Percentiles rank a stretch among this genome's conserved stretches.
Evolutionary conservation across 2,113 vertebrate species (phyloP).

Genomic region (Brevimyrus niger): DNA sequence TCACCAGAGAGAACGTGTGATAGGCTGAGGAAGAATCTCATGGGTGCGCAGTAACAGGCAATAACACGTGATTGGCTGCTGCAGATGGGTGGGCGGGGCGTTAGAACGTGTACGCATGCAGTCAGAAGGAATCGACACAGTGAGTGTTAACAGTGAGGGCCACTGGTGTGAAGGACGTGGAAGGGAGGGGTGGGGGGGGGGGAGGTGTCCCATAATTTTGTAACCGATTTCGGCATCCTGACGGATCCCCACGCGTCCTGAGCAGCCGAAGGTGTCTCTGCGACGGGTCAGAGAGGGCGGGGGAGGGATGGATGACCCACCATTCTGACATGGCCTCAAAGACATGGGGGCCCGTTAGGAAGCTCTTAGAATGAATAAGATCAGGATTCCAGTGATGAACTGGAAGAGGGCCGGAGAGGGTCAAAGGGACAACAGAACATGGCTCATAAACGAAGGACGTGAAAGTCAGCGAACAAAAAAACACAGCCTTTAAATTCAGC

Average conservation of each 20-base stretch:
- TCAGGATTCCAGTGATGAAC: background rate
- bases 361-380: background rate
- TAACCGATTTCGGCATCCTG: background rate
- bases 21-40: background rate
- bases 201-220: slow-evolving; percentile 14
- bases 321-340: background rate
- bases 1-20: background rate
- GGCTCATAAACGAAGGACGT: background rate
- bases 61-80: background rate
- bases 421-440: background rate
- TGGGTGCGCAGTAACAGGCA: background rate
- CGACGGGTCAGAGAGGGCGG: background rate
- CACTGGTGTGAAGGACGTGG: background rate
- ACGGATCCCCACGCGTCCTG: background rate
- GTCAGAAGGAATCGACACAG: background rate
- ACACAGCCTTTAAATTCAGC: background rate
- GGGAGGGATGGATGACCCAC: background rate
- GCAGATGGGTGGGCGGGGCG: background rate
- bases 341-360: background rate
- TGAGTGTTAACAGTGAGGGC: background rate
- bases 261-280: background rate
- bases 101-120: background rate
- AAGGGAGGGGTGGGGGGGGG: background rate
- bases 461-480: background rate
- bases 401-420: background rate